These are phyloP conservation scores for Lophotriccus pileatus DNA, from an alignment of 2,797 vertebrate species.

Conservation along the genomic window DNA sequence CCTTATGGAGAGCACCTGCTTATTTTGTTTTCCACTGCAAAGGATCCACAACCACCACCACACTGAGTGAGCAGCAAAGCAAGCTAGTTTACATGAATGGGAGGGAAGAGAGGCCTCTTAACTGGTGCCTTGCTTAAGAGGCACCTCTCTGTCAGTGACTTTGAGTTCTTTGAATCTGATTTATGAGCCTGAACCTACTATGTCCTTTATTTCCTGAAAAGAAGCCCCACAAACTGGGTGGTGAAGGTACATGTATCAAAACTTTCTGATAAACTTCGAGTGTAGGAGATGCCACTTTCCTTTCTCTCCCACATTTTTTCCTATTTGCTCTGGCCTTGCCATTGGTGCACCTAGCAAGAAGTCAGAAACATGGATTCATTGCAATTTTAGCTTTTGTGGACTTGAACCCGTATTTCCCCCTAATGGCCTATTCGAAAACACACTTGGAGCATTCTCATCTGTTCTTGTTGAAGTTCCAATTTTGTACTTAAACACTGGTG, in stretches of 20 bases:
- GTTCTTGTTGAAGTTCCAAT: not conserved
- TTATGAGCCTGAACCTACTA: not conserved
- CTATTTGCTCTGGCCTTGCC: not conserved
- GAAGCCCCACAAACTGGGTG: not conserved
- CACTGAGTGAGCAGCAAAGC: not conserved
- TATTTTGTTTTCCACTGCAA: not conserved
- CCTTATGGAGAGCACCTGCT: not conserved
- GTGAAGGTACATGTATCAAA: not conserved
- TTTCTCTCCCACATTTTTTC: not conserved
- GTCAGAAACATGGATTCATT: not conserved
- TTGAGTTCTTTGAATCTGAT: not conserved
- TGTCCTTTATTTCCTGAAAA: not conserved
- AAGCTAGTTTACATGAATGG: not conserved
- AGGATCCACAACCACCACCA: not conserved
- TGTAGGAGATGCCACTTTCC: not conserved
- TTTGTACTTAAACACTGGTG: not conserved
- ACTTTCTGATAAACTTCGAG: not conserved
- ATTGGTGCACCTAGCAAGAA: not conserved
- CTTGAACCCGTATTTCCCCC: not conserved
- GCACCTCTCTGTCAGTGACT: not conserved
- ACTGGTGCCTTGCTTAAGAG: not conserved
- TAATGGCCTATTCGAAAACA: not conserved
- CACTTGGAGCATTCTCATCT: not conserved
- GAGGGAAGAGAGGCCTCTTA: not conserved
- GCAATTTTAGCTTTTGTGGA: not conserved